Evolutionary conservation across 2,888 invertebrate species (phyloP), one percentile per base, ranked within the genome.

Genomic region (Argyresthia albistria): DNA sequence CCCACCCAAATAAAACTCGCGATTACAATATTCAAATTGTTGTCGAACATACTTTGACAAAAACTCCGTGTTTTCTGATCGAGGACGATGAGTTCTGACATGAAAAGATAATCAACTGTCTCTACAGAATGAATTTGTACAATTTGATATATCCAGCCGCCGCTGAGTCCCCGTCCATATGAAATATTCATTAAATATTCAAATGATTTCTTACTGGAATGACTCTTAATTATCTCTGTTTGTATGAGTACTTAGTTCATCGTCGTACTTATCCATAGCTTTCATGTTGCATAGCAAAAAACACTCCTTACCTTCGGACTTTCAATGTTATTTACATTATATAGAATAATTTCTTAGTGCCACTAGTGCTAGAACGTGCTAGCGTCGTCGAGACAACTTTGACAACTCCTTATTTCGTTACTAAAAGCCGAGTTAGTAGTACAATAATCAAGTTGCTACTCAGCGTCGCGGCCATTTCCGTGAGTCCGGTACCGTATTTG

Each of bases 101-200:
- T 35, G 46, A 46, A 46, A 16, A 46, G 46, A 46, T 46, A 46
- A 46, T 46, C 46, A 46, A 46, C 25, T 51, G 15, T 14, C 51
- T 43, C 12, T 42, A 45, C 51, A 45, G 15, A 25, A 45, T 36
- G 45, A 43, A 45, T 51, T 51, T 51, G 35, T 51, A 43, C 51
- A 51, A 45, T 51, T 51, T 43, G 35, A 43, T 37, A 14, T 25
- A 42, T 43, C 35, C 36, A 51, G 51, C n/a, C 35, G 43, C 43
- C 15, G 50, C 43, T 76, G 74, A 72, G 74, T 73, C 72, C 80
- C 82, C 83, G 81, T 81, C 81, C 83, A 83, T 82, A 82, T 83
- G 80, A 81, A 83, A 80, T 80, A 74, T 80, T 80, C 79, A 76
- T 80, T 77, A 80, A 80, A 80, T 81, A 86, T 86, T 86, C 82